phyloP scores from a whole-genome alignment of 2,113 vertebrate genomes.

The Brachyhypopomus occidentalis region DNA sequence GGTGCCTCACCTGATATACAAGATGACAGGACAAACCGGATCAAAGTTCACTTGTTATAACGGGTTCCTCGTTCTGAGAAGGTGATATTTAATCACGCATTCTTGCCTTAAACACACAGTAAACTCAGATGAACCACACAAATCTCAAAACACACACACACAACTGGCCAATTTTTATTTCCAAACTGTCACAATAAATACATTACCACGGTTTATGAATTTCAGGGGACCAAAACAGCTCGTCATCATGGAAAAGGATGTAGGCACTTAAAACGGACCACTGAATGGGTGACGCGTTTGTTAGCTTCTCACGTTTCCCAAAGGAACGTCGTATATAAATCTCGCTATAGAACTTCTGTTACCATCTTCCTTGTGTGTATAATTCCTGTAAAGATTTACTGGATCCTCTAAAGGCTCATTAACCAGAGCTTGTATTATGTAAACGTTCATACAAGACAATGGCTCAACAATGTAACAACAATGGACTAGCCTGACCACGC shows the following conservation, averaged over 20 bases:
- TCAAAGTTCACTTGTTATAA: too few relatives aligned
- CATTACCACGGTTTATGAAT: constrained; percentile 53
- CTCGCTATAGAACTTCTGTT: constrained; percentile 4
- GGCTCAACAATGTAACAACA: constrained; percentile 64
- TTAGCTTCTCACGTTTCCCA: background rate
- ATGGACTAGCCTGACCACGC: constrained; percentile 67
- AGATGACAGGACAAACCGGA: too few relatives aligned
- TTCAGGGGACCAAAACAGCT: constrained; percentile 58
- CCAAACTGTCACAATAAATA: constrained; percentile 68
- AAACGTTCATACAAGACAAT: constrained; percentile 57
- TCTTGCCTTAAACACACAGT: background rate
- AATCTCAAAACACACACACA: background rate
- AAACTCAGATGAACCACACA: background rate
- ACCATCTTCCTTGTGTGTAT: constrained; percentile 6
- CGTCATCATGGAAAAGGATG: constrained; percentile 53
- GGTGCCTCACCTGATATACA: too few relatives aligned
- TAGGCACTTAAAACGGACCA: constrained; percentile 66
- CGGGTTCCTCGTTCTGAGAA: too few relatives aligned
- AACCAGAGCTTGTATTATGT: constrained; percentile 49
- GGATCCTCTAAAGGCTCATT: constrained; percentile 37
- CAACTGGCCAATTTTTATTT: constrained; percentile 36
- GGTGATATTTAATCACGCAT: background rate
- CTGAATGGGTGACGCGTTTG: background rate
- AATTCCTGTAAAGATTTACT: background rate
- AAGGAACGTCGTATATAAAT: constrained; percentile 14